Conservation (phyloP, 2,113 vertebrate species). For the Climacteris rufus region DNA sequence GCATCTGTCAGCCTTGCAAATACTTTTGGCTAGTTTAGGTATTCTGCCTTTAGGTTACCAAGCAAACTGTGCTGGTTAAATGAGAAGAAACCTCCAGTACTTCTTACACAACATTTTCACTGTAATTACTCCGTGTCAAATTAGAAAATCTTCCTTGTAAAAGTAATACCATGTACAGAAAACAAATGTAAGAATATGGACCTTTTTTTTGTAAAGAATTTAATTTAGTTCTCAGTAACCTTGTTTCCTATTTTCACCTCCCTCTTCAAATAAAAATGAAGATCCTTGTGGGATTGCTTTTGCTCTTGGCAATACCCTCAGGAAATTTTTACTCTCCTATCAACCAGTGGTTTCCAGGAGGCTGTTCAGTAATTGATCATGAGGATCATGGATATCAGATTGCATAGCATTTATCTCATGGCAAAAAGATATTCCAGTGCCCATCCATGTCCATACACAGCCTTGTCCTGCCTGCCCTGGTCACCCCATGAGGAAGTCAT, state of each 20-base stretch:
- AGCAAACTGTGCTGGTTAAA: background rate
- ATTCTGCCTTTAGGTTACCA: background rate
- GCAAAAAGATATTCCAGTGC: background rate
- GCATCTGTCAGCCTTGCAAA: background rate
- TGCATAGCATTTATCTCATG: fast-evolving
- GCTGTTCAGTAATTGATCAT: background rate
- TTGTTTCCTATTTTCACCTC: background rate
- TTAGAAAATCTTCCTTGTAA: background rate
- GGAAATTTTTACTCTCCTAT: background rate
- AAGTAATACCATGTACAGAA: background rate
- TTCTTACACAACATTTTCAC: background rate
- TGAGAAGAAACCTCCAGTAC: background rate
- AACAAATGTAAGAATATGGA: background rate
- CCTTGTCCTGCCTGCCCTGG: background rate
- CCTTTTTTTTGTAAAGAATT: background rate
- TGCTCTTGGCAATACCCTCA: background rate
- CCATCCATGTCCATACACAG: background rate
- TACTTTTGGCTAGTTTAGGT: background rate
- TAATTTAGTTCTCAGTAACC: background rate
- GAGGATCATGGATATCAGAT: background rate
- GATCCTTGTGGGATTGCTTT: background rate
- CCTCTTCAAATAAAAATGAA: background rate
- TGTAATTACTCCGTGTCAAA: background rate
- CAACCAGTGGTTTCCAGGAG: background rate
- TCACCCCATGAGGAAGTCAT: fast-evolving